Evolutionary conservation across 2,888 invertebrate species (phyloP).

Genomic region (Himalopsyche japonica): DNA sequence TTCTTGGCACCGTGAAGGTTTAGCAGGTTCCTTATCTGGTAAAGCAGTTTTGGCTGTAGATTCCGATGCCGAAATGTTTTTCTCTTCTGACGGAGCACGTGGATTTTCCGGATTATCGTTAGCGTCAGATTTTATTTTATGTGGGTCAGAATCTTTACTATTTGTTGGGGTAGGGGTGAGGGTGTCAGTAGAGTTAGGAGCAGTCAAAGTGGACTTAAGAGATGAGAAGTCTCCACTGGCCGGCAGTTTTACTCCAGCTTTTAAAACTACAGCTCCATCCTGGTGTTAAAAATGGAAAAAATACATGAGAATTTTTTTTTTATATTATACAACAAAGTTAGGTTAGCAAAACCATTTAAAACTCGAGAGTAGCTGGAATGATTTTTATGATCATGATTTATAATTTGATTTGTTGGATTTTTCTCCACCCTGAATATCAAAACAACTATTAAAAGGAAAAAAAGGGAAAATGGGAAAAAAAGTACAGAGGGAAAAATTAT

Average conservation of each 20-base stretch:
- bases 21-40: neutral
- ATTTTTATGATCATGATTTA: too few species aligned
- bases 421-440: too few species aligned
- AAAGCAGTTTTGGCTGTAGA: neutral
- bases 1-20: neutral
- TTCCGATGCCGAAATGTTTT: neutral
- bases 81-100: neutral
- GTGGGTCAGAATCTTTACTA: neutral
- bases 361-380: too few species aligned
- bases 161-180: neutral
- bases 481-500: too few species aligned
- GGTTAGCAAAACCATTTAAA: too few species aligned
- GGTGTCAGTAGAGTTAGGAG: neutral
- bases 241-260: constrained; percentile 55
- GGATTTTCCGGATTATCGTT: neutral
- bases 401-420: too few species aligned
- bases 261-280: constrained; percentile 59
- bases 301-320: neutral
- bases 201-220: constrained; percentile 45
- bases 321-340: too few species aligned
- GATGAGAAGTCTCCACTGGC: constrained; percentile 45
- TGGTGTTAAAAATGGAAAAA: constrained; percentile 40
- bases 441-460: too few species aligned
- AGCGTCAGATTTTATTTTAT: neutral
- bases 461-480: too few species aligned